Percentiles rank a stretch among this genome's conserved stretches.
phyloP scores from a whole-genome alignment of 2,113 vertebrate genomes.

The Melanocharis versteri region DNA sequence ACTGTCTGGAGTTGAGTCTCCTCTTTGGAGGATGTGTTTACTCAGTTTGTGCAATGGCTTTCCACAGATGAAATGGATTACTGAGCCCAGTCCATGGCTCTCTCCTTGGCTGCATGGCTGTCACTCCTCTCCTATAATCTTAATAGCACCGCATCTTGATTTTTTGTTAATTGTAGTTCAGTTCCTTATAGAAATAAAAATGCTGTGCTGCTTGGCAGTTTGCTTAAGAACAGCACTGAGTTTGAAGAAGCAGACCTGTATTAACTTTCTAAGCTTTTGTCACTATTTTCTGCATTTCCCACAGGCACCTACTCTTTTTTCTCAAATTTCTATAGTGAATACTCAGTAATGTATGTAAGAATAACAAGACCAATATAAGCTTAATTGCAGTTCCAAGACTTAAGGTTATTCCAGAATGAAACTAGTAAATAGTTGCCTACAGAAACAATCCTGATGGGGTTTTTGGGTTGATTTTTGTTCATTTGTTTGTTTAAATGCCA shows the following conservation, averaged over 20 bases:
- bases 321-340: not conserved
- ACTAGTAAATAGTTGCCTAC: not conserved
- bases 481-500: not conserved
- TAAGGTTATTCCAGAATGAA: not conserved
- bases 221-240: not conserved
- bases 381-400: not conserved
- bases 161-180: not conserved
- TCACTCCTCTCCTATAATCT: not conserved
- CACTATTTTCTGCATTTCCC: not conserved
- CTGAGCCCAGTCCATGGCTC: not conserved
- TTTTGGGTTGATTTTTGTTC: not conserved
- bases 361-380: not conserved
- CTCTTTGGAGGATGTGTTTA: not conserved
- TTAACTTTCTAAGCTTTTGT: not conserved
- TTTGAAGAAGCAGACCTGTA: not conserved
- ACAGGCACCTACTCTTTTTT: not conserved
- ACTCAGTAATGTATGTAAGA: not conserved
- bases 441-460: not conserved
- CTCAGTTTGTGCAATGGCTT: not conserved
- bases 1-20: not conserved
- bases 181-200: not conserved
- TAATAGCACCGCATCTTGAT: fast-evolving
- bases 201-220: not conserved
- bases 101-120: not conserved
- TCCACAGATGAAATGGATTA: not conserved